A percentile compares a stretch with the other conserved stretches of the same genome.
Evolutionary conservation across 1,140 invertebrate species (phyloP).

Genomic region (Wiebesia pumilae): DNA sequence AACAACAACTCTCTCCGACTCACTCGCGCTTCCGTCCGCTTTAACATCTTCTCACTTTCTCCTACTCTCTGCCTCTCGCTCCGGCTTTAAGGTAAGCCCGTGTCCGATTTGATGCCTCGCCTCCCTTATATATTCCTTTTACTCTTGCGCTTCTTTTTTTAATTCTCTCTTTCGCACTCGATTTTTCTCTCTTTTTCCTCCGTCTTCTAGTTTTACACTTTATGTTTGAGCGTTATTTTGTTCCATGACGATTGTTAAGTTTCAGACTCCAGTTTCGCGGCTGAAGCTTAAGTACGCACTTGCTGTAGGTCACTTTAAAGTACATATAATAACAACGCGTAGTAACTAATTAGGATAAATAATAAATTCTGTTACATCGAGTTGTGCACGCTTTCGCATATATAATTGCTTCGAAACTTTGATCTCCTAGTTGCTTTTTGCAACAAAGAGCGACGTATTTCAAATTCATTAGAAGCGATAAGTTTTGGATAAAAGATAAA

Average conservation of each 20-base stretch:
- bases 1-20: conserved; percentile 66
- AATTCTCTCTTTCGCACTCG: conserved; percentile 5
- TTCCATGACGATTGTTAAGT: neutral
- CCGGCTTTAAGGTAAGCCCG: neutral
- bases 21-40: conserved; percentile 28
- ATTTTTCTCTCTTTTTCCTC: neutral
- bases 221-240: neutral
- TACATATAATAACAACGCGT: neutral
- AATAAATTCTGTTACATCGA: neutral
- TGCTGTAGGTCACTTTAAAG: neutral
- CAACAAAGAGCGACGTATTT: neutral
- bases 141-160: conserved; percentile 9
- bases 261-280: conserved; percentile 8
- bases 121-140: neutral
- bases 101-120: conserved; percentile 41
- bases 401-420: too few species aligned
- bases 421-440: too few species aligned
- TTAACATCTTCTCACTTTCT: conserved; percentile 55
- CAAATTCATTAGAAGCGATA: neutral
- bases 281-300: neutral
- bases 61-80: neutral
- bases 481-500: neutral
- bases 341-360: conserved; percentile 8
- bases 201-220: conserved; percentile 21
- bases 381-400: too few species aligned